Conservation (phyloP, 2,888 invertebrate species). For the Palloptera scutellata region DNA sequence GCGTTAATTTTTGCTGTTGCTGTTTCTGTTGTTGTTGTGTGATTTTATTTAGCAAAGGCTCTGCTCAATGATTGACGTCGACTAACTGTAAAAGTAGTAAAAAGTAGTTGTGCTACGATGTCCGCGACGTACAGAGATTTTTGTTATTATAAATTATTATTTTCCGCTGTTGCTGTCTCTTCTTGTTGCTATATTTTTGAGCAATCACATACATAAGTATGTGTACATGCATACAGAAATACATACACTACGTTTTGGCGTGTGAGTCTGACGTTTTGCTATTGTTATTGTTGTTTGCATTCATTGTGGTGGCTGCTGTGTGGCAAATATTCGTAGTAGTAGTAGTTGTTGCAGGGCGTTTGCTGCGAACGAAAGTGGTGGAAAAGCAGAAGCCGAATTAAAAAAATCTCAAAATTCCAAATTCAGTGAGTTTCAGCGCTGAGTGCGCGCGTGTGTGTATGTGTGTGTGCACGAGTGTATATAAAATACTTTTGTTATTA, state of each 20-base stretch:
- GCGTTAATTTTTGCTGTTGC: slow-evolving; percentile 21
- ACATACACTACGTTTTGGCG: not conserved
- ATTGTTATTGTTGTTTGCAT: slow-evolving; percentile 21
- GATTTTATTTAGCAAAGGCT: not conserved
- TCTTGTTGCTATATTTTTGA: slow-evolving; percentile 15
- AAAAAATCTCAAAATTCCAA: not conserved
- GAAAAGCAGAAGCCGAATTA: slow-evolving; percentile 6
- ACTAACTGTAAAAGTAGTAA: slow-evolving; percentile 38
- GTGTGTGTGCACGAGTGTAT: slow-evolving; percentile 9
- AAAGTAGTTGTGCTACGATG: slow-evolving; percentile 32
- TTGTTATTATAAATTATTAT: not conserved
- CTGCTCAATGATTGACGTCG: slow-evolving; percentile 7
- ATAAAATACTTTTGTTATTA: slow-evolving; percentile 18
- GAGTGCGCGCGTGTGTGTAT: slow-evolving; percentile 23
- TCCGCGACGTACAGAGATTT: not conserved
- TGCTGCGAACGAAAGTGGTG: slow-evolving; percentile 49
- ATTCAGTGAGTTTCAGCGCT: slow-evolving; percentile 19
- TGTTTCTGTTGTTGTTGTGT: slow-evolving; percentile 20
- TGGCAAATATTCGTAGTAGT: slow-evolving; percentile 42
- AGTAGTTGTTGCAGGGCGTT: slow-evolving; percentile 58
- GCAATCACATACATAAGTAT: not conserved
- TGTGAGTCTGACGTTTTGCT: slow-evolving; percentile 7
- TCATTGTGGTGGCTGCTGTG: slow-evolving; percentile 47
- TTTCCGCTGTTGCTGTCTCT: slow-evolving; percentile 1
- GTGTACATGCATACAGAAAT: not conserved